Base-by-base conservation (phyloP, 2,113 vertebrate species). In the Sebastes schlegelii region DNA sequence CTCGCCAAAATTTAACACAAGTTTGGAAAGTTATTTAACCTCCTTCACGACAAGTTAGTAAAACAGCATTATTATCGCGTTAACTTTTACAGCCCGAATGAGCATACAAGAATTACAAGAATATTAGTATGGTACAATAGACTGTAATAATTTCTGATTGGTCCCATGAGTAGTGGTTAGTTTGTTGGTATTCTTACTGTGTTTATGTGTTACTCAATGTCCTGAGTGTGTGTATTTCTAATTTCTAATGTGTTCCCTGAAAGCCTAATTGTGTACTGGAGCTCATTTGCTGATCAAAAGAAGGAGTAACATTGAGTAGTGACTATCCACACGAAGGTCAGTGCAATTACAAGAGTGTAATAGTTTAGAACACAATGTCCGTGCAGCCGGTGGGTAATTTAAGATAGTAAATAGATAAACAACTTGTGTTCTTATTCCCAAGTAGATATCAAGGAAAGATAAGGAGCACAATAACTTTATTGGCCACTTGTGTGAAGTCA, bases 281-380 rank as follows among this genome's bases (percentile, higher is more conserved):
- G 54, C 60, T 76, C 8, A 83, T 83, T 76, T 74, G 73, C 73
- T 84, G 85, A 86, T 79, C 45, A 79, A 72, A 78, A 76, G 66
- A 83, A 69, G 74, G 43, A 58, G 68, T 80, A 64, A 86, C 66
- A 60, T 51, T 48, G 26, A 77, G 48, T 52, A 86, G 57, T 91
- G 69, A 91, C 92, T 89, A 79, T 81, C 77, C 14, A 46, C 8
- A 92, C 81, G 64, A 88, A 86, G 82, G 85, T 82, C 68, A 66
- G 58, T 7, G 26, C 77, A 90, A 43, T 67, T 70, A 79, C 66
- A 87, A 49, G 61, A 42, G 79, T 26, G 40, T 57, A 52, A 51
- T 45, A 74, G 66, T 64, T 75, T 45, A 45, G 40, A 79, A 68
- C 62, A 69, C 16, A 51, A 48, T 82, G 69, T 71, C 4, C 2